Evolutionary conservation across 2,113 vertebrate species (phyloP), one percentile per base, ranked within the genome.

Genomic region (Tachycineta bicolor): DNA sequence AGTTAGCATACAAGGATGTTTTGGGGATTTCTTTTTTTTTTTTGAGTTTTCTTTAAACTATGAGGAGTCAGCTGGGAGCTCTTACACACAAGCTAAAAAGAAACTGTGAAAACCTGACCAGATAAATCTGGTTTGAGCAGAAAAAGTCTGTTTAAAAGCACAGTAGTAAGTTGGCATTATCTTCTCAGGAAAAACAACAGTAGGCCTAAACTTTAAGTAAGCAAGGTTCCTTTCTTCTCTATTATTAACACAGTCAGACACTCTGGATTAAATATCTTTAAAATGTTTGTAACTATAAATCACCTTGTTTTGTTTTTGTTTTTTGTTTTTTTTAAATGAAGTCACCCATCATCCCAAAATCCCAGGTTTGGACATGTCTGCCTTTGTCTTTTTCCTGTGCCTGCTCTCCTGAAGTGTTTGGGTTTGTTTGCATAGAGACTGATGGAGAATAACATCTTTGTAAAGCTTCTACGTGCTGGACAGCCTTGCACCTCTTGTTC

Each of bases 311-410:
- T 67, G 59, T 34, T 79, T 52, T 97, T 37, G 10, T 37, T 37
- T 37, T 37, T 37, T 56, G 29, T 89, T 31, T 88, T 37, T 93
- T 89, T 87, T 53, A 70, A 92, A 94, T 94, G 86, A 98, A 98
- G 98, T 96, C 98, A 97, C 50, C 49, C 95, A 89, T 60, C 93
- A 89, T 95, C 95, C 75, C 97, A 97, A 90, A 96, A 96, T 85
- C 97, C 98, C 97, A 98, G 98, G 98, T 98, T 98, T 97, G 98
- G 65, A 81, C 34, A 70, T 84, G 63, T 95, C 93, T 93, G 87
- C 78, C 85, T 90, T 87, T 73, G 58, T 84, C 58, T 78, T 81
- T 94, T 90, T 85, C n/a, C 60, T 96, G 21, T 97, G 89, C 68
- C 82, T 88, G 93, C 58, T 96, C 53, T 96, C 50, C 63, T 97